Percentiles rank a stretch among this genome's conserved stretches.
Evolutionary conservation across 2,113 vertebrate genomes (phyloP).

Genomic region (Paralichthys olivaceus): DNA sequence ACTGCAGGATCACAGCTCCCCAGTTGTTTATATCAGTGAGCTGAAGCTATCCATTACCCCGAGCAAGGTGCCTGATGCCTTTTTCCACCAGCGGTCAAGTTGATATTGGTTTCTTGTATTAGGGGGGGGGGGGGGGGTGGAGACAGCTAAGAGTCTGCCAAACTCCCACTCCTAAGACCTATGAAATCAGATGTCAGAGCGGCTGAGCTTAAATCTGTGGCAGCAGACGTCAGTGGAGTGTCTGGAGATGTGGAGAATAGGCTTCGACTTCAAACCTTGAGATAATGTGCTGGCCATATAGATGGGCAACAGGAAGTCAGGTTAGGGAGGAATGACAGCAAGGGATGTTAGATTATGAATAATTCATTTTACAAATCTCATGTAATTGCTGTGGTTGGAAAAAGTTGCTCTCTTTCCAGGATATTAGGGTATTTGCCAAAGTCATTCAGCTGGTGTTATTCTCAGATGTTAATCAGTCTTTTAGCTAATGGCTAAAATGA

Average conservation of each 20-base stretch:
- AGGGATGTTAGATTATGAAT: too few relatives aligned
- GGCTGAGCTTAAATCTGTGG: constrained; percentile 44
- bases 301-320: neutral
- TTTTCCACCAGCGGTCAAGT: constrained; percentile 66
- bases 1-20: constrained; percentile 71
- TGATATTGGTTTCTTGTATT: constrained; percentile 74
- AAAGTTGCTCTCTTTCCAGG: too few relatives aligned
- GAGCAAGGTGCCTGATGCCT: constrained; percentile 71
- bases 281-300: constrained; percentile 6
- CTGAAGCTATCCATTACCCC: constrained; percentile 72
- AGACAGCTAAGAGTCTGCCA: constrained; percentile 51
- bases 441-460: too few relatives aligned
- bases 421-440: too few relatives aligned
- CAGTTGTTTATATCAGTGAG: constrained; percentile 70
- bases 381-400: too few relatives aligned
- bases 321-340: too few relatives aligned
- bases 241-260: constrained; percentile 2
- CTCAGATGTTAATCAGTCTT: too few relatives aligned
- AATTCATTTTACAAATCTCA: too few relatives aligned
- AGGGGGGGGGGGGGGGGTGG: constrained; percentile 38
- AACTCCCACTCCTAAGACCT: constrained; percentile 51
- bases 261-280: constrained; percentile 13
- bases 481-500: too few relatives aligned
- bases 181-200: constrained; percentile 63
- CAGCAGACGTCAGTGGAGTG: constrained; percentile 11